Conservation (phyloP, 2,113 vertebrate genomes). For the Paedocypris sp. region DNA sequence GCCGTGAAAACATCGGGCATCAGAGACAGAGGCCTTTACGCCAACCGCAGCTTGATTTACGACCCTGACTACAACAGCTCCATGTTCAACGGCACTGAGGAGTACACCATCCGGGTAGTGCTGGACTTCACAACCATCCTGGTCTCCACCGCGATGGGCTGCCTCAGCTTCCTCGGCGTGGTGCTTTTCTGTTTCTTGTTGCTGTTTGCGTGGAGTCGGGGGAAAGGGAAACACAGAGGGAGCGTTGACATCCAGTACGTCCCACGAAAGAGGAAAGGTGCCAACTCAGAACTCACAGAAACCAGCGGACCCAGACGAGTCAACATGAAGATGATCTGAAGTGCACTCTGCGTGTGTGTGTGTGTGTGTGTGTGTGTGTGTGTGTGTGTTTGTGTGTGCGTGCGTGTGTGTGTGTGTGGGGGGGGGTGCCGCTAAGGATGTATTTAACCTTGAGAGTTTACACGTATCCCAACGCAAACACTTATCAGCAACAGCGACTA, state of each 20-base stretch:
- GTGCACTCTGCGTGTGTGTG: slow-evolving; percentile 9
- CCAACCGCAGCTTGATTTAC: slow-evolving; percentile 87
- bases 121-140: slow-evolving; percentile 97
- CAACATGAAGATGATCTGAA: slow-evolving; percentile 99
- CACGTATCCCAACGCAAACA: slow-evolving; percentile 26
- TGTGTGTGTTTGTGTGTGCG: slow-evolving; percentile 58
- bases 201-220: slow-evolving; percentile 92
- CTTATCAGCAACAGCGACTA: slow-evolving; percentile 12
- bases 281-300: slow-evolving; percentile 64
- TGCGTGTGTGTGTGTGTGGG: slow-evolving; percentile 50
- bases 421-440: slow-evolving; percentile 56
- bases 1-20: slow-evolving; percentile 77
- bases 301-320: slow-evolving; percentile 86
- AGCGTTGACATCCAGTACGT: slow-evolving; percentile 95
- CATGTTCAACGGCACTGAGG: slow-evolving; percentile 78
- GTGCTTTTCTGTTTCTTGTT: slow-evolving; percentile 95
- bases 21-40: slow-evolving; percentile 74
- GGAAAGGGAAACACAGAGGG: slow-evolving; percentile 92
- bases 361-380: slow-evolving; percentile 36
- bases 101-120: slow-evolving; percentile 86
- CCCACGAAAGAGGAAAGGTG: slow-evolving; percentile 84
- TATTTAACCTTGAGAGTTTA: slow-evolving; percentile 29
- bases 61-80: slow-evolving; percentile 87
- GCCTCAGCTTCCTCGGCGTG: slow-evolving; percentile 93
- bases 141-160: slow-evolving; percentile 96